These are phyloP conservation scores for Phoxinus dragarum DNA, from an alignment of 2,797 vertebrate genomes.

Conservation along the genomic window DNA sequence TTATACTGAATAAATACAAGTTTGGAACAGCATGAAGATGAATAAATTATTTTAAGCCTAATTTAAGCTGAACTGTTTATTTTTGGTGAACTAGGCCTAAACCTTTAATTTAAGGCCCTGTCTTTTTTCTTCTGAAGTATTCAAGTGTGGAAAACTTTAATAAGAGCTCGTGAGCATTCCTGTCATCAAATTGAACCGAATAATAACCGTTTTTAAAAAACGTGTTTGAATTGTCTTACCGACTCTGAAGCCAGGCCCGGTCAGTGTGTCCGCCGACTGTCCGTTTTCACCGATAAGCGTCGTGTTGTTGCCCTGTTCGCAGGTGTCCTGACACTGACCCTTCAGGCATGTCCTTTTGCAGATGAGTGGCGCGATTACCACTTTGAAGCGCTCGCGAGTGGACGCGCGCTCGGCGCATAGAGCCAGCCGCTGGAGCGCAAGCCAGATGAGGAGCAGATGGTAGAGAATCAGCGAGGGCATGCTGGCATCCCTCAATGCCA, in stretches of 20 bases:
- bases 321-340: constrained; percentile 90
- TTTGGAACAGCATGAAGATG: neutral
- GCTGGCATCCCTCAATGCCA: constrained; percentile 82
- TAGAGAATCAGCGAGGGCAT: constrained; percentile 76
- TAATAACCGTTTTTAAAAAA: neutral
- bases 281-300: constrained; percentile 95
- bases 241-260: constrained; percentile 93
- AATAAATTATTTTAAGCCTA: neutral
- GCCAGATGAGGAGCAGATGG: constrained; percentile 80
- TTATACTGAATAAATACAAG: neutral
- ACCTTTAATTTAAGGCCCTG: neutral
- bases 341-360: constrained; percentile 91
- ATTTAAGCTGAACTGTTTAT: neutral
- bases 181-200: neutral
- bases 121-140: neutral
- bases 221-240: constrained; percentile 81
- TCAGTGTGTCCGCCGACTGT: constrained; percentile 89
- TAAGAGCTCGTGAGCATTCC: neutral
- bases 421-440: constrained; percentile 79
- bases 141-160: neutral
- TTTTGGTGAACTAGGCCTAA: neutral
- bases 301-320: constrained; percentile 93
- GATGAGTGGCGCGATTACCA: constrained; percentile 92
- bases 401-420: constrained; percentile 82
- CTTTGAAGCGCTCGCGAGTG: constrained; percentile 90